phyloP scores from a whole-genome alignment of 2,888 invertebrate genomes.

The Apamea epomidion region DNA sequence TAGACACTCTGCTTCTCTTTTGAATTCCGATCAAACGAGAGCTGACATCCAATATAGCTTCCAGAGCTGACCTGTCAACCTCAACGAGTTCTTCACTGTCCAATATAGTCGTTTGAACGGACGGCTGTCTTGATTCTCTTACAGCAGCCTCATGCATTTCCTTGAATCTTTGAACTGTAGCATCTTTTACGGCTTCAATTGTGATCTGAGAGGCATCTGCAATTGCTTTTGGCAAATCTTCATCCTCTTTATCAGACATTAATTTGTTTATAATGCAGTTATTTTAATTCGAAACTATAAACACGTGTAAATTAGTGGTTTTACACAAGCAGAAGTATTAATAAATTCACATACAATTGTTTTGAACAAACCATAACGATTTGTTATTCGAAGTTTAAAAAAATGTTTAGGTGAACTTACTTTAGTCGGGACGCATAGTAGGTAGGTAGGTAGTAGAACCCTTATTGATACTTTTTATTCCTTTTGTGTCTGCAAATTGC shows the following conservation, averaged over 20 bases:
- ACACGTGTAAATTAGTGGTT: background rate
- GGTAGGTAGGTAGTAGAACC: background rate
- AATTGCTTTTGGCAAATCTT: constrained; percentile 13
- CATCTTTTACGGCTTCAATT: background rate
- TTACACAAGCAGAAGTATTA: constrained; percentile 5
- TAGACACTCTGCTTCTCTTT: constrained; percentile 83
- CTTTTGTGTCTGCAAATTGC: background rate
- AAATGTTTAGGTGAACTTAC: background rate
- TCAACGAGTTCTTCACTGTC: constrained; percentile 70
- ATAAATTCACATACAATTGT: constrained; percentile 41
- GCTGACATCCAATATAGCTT: constrained; percentile 85
- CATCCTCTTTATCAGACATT: constrained; percentile 38
- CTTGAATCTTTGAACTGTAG: constrained; percentile 44
- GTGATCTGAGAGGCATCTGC: background rate
- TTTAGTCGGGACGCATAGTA: background rate
- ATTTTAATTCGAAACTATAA: background rate
- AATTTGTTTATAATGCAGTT: background rate
- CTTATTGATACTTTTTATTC: constrained; percentile 1
- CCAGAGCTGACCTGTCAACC: constrained; percentile 83
- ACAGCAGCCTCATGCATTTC: constrained; percentile 71
- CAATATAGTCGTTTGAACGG: constrained; percentile 18
- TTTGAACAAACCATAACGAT: constrained; percentile 43
- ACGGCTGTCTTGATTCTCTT: constrained; percentile 68
- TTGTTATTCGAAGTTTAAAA: constrained; percentile 46
- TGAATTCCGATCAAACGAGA: constrained; percentile 82